Conservation (phyloP, 2,888 invertebrate species). For the Pammene fasciana region DNA sequence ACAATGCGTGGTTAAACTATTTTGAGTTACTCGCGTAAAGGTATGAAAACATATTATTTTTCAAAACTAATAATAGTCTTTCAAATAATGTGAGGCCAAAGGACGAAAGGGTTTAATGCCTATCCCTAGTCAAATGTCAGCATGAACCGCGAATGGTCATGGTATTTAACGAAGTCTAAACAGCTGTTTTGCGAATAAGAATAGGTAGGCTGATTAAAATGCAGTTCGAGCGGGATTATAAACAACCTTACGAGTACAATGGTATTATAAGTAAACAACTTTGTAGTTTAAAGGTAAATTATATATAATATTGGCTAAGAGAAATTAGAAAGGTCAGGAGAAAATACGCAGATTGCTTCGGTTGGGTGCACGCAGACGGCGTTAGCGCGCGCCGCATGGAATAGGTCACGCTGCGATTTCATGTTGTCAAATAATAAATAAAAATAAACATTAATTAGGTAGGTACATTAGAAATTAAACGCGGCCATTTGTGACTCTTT, state of each 20-base stretch:
- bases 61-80: too few species aligned
- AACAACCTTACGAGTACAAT: conserved; percentile 11
- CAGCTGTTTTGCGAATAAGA: conserved; percentile 34
- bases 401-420: conserved; percentile 39
- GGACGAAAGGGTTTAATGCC: background rate
- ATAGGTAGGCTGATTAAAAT: conserved; percentile 21
- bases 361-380: conserved; percentile 43
- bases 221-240: conserved; percentile 22
- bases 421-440: conserved; percentile 35
- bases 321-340: conserved; percentile 69
- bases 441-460: conserved; percentile 4
- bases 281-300: background rate
- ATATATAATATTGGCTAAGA: conserved; percentile 47
- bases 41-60: too few species aligned
- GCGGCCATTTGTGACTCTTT: background rate
- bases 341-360: conserved; percentile 51
- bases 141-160: conserved; percentile 3
- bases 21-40: too few species aligned
- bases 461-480: background rate
- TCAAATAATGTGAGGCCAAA: too few species aligned
- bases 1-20: too few species aligned
- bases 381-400: conserved; percentile 11
- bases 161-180: background rate
- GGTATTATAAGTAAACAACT: background rate
- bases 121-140: background rate